Percentiles rank a stretch among this genome's conserved stretches.
phyloP scores from a whole-genome alignment of 1,140 invertebrate species.

The Asbolus verrucosus region DNA sequence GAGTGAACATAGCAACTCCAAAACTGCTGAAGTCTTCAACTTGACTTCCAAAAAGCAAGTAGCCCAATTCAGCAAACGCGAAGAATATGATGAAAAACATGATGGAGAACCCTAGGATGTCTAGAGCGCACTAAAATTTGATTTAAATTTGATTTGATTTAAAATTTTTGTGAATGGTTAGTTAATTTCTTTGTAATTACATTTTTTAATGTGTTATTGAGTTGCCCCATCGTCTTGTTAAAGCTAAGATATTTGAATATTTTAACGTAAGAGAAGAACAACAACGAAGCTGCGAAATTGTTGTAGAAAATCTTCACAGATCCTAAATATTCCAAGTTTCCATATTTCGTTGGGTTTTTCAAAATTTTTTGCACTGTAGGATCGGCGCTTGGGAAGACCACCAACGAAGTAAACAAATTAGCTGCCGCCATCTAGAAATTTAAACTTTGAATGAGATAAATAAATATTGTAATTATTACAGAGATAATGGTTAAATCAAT shows the following conservation, averaged over 20 bases:
- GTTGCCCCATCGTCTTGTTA: conserved; percentile 83
- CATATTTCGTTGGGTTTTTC: conserved; percentile 53
- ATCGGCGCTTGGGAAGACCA: conserved; percentile 16
- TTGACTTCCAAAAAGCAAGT: conserved; percentile 78
- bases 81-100: conserved; percentile 89
- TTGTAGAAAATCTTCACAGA: conserved; percentile 51
- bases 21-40: conserved; percentile 75
- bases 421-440: conserved; percentile 33
- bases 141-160: too few relatives aligned
- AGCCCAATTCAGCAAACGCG: conserved; percentile 80
- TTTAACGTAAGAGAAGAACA: conserved; percentile 62
- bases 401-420: conserved; percentile 23
- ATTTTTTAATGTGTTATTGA: conserved; percentile 74
- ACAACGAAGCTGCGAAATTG: conserved; percentile 52
- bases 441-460: too few relatives aligned
- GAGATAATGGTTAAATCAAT: conserved; percentile 74
- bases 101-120: conserved; percentile 80
- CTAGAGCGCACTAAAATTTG: conserved; percentile 77
- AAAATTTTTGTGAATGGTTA: too few relatives aligned
- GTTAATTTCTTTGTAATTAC: too few relatives aligned
- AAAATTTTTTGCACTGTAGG: conserved; percentile 43
- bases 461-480: too few relatives aligned
- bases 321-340: conserved; percentile 56
- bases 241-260: conserved; percentile 68
- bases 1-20: conserved; percentile 74